Percentiles rank a stretch among this genome's conserved stretches.
phyloP scores from a whole-genome alignment of 2,888 invertebrate genomes.

The Plagodis dolabraria region DNA sequence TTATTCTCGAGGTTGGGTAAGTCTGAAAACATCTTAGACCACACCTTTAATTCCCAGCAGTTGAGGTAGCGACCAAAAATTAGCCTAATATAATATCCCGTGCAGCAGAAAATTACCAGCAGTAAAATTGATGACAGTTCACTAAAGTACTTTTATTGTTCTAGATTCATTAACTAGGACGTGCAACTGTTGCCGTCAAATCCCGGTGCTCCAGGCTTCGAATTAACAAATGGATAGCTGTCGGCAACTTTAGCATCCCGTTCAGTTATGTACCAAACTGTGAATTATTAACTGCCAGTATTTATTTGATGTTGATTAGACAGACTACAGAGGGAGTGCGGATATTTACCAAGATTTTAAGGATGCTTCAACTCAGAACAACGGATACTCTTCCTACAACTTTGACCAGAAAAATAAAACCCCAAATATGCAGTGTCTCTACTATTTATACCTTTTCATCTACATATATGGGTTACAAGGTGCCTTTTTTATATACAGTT shows the following conservation, averaged over 20 bases:
- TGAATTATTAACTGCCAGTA: background rate
- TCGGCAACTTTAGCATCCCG: background rate
- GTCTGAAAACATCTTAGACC: no score
- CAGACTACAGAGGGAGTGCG: background rate
- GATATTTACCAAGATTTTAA: background rate
- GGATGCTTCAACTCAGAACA: no score
- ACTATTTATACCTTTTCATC: no score
- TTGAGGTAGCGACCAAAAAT: background rate
- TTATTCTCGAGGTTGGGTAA: no score
- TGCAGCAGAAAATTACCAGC: constrained; percentile 2
- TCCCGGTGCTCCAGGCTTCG: constrained; percentile 18
- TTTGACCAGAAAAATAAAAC: no score
- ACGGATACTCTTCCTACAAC: no score
- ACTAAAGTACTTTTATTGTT: constrained; percentile 29
- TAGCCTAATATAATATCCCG: background rate
- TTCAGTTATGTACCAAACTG: background rate
- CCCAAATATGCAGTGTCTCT: no score
- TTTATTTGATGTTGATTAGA: background rate
- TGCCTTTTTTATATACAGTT: no score
- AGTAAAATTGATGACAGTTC: constrained; percentile 34
- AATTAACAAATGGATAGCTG: constrained; percentile 24
- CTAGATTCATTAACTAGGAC: constrained; percentile 32
- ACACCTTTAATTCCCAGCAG: no score
- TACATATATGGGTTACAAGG: no score
- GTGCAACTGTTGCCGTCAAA: constrained; percentile 31